phyloP scores from a whole-genome alignment of 2,797 vertebrate genomes.

The Apogon hyalosoma region DNA sequence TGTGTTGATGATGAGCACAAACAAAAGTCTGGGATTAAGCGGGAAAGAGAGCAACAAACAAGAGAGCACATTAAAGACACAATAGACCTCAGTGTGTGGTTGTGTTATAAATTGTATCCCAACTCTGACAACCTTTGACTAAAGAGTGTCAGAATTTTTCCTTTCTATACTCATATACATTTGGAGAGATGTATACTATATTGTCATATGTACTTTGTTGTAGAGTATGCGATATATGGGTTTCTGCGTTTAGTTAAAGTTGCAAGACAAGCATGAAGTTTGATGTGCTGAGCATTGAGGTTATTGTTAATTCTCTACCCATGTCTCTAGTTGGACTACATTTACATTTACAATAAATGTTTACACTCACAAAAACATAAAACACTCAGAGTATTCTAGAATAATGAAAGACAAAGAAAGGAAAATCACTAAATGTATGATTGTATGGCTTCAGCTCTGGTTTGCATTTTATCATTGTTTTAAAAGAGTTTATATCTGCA shows the following conservation, averaged over 20 bases:
- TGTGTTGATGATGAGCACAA: constrained; percentile 70
- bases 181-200: not conserved
- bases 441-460: no score
- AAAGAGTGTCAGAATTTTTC: not conserved
- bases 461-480: no score
- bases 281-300: no score
- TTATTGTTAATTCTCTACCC: no score
- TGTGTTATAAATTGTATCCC: constrained; percentile 16
- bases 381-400: no score
- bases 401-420: no score
- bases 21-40: constrained; percentile 82
- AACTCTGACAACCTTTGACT: constrained; percentile 8
- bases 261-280: not conserved
- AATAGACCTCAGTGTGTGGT: constrained; percentile 51
- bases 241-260: not conserved
- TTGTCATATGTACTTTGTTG: not conserved
- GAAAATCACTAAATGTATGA: no score
- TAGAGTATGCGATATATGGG: not conserved
- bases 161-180: no score
- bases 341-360: no score
- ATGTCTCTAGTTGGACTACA: no score
- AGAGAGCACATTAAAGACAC: constrained; percentile 57
- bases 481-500: no score
- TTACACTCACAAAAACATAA: no score
- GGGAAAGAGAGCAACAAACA: constrained; percentile 71